Percentiles rank a stretch among this genome's conserved stretches.
These are phyloP conservation scores for Tetropium fuscum DNA, from an alignment of 2,888 invertebrate genomes.

Conservation along the genomic window DNA sequence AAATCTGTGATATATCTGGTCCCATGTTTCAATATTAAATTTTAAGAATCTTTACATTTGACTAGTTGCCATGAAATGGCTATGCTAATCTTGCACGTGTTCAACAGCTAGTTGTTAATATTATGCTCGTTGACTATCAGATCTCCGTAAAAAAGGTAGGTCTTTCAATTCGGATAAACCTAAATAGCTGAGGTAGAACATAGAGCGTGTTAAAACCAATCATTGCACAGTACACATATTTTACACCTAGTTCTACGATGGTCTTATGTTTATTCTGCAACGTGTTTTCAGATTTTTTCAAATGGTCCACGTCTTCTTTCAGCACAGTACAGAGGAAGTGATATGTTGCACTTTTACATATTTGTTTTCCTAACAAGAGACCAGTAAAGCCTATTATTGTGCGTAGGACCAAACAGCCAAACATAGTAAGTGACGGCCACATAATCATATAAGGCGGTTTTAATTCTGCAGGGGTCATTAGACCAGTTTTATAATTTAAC, in stretches of 20 bases:
- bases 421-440: slow-evolving; percentile 82
- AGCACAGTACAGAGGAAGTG: slow-evolving; percentile 78
- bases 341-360: slow-evolving; percentile 78
- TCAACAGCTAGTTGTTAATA: too few relatives aligned
- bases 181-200: slow-evolving; percentile 82
- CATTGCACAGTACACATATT: slow-evolving; percentile 83
- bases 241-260: slow-evolving; percentile 84
- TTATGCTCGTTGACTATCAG: slow-evolving; percentile 61
- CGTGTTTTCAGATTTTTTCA: slow-evolving; percentile 74
- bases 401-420: slow-evolving; percentile 75
- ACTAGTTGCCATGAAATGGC: too few relatives aligned
- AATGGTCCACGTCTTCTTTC: slow-evolving; percentile 74
- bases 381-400: slow-evolving; percentile 82
- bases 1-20: too few relatives aligned
- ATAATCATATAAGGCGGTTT: slow-evolving; percentile 78
- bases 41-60: too few relatives aligned
- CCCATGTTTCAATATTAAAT: too few relatives aligned
- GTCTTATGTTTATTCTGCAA: slow-evolving; percentile 78
- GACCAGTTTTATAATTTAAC: slow-evolving; percentile 86
- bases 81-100: too few relatives aligned
- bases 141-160: slow-evolving; percentile 90
- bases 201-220: slow-evolving; percentile 85
- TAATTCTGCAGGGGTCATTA: slow-evolving; percentile 71
- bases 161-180: slow-evolving; percentile 80
- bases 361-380: slow-evolving; percentile 75